These are phyloP conservation scores for Casuarius casuarius DNA, from an alignment of 2,113 vertebrate species.

Conservation along the genomic window DNA sequence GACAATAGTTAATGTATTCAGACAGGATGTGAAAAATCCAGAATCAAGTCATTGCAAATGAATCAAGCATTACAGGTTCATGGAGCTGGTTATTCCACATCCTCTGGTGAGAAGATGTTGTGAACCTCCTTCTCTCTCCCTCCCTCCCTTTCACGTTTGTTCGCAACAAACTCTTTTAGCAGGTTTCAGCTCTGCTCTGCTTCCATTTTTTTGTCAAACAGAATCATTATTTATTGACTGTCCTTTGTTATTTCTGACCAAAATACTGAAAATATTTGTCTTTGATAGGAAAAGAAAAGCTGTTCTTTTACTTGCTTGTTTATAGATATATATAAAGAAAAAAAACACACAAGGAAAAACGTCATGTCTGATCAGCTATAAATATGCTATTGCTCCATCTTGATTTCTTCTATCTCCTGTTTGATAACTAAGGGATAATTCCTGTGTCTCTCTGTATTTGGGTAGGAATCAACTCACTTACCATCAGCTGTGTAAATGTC, in stretches of 20 bases:
- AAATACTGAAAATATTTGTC: background rate
- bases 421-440: background rate
- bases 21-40: background rate
- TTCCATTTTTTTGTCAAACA: background rate
- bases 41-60: background rate
- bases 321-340: background rate
- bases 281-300: background rate
- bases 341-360: background rate
- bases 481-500: background rate
- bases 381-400: background rate
- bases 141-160: background rate
- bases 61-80: background rate
- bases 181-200: background rate
- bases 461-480: background rate
- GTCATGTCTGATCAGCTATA: background rate
- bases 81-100: background rate
- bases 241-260: fast-evolving
- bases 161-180: background rate
- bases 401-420: background rate
- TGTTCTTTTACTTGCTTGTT: background rate
- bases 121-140: background rate
- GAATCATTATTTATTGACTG: background rate
- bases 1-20: constrained; percentile 3
- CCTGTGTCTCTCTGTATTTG: background rate
- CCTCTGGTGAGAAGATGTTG: background rate